phyloP scores from a whole-genome alignment of 1,140 invertebrate species.

The Orius insidiosus region DNA sequence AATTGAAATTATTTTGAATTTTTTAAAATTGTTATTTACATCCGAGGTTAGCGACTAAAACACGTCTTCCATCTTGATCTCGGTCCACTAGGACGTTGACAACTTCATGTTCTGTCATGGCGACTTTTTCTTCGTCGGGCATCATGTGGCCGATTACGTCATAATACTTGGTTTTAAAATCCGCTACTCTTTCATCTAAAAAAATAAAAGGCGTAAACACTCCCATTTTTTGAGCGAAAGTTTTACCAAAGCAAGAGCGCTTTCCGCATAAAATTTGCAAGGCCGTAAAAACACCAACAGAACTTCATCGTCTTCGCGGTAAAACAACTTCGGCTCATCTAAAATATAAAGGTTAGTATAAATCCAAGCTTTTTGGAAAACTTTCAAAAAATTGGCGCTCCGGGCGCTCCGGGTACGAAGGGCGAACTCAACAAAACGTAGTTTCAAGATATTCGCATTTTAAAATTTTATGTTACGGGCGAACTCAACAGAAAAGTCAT shows the following conservation, averaged over 20 bases:
- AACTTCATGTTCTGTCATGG: slow-evolving; percentile 46
- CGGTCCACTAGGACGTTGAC: slow-evolving; percentile 52
- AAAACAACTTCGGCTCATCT: slow-evolving; percentile 18
- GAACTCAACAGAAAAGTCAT: no score
- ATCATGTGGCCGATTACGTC: slow-evolving; percentile 39
- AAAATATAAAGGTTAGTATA: slow-evolving; percentile 13
- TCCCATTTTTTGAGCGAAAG: no score
- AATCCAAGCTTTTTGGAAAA: neutral
- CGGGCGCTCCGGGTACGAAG: no score
- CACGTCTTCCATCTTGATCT: slow-evolving; percentile 45
- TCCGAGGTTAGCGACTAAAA: slow-evolving; percentile 40
- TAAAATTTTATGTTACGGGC: no score
- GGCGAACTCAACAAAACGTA: no score
- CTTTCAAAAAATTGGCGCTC: no score
- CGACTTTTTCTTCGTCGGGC: slow-evolving; percentile 42
- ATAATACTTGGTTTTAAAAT: slow-evolving; percentile 52
- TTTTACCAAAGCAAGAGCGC: slow-evolving; percentile 29
- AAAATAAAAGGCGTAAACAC: no score
- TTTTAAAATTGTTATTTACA: slow-evolving; percentile 25
- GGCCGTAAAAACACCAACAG: slow-evolving; percentile 55
- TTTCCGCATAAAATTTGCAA: slow-evolving; percentile 62
- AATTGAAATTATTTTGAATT: neutral
- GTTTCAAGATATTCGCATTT: no score
- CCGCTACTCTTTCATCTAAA: slow-evolving; percentile 52
- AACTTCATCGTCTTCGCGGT: slow-evolving; percentile 48